These are phyloP conservation scores for Tetranychus cinnabarinus DNA, from an alignment of 1,140 invertebrate genomes.

Conservation along the genomic window DNA sequence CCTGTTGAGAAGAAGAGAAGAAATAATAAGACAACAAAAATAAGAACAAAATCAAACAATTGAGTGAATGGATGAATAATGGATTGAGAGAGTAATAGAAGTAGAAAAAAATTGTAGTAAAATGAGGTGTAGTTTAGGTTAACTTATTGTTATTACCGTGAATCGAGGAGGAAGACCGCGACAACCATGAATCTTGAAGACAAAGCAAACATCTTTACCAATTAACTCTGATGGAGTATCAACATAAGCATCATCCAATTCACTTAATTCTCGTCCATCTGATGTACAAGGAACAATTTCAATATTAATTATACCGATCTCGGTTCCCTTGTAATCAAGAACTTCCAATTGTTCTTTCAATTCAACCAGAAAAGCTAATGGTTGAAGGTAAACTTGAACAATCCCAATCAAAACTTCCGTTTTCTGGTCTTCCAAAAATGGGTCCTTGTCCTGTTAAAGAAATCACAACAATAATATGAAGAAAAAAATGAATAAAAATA, in stretches of 20 bases:
- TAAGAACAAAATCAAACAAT: not conserved
- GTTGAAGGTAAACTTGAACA: constrained; percentile 29
- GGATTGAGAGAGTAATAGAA: not conserved
- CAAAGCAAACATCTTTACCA: constrained; percentile 25
- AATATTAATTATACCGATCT: constrained; percentile 30
- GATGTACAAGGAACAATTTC: constrained; percentile 9
- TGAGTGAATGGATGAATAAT: not conserved
- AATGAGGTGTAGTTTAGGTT: not conserved
- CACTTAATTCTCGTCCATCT: constrained; percentile 23
- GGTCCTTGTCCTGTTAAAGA: constrained; percentile 28
- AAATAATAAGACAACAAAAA: not conserved
- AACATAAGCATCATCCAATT: constrained; percentile 27
- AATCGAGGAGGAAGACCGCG: constrained; percentile 26
- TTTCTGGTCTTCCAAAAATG: constrained; percentile 32
- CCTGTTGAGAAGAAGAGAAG: constrained; percentile 16
- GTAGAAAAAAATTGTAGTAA: not conserved
- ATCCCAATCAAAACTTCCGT: constrained; percentile 32
- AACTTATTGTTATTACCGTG: constrained; percentile 20
- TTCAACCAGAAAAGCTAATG: constrained; percentile 30
- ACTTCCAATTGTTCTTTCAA: constrained; percentile 30
- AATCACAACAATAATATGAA: not conserved
- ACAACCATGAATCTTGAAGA: constrained; percentile 25
- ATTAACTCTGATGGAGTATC: constrained; percentile 25
- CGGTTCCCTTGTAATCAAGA: constrained; percentile 27
- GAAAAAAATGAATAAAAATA: too few species aligned